Conservation (phyloP, 2,797 vertebrate species). For the Nannoperca australis region DNA sequence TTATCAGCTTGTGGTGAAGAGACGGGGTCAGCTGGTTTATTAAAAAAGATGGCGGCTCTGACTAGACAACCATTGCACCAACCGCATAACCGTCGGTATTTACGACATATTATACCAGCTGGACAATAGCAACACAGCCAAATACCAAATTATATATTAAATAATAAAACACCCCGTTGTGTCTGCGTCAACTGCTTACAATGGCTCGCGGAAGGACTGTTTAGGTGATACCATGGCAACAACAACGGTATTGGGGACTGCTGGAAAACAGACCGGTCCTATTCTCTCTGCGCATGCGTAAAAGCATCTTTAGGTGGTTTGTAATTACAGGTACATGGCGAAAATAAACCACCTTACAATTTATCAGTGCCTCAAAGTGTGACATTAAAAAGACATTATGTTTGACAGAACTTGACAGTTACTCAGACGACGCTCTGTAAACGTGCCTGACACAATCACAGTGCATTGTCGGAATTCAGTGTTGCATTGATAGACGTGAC, state of each 20-base stretch:
- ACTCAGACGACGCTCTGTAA: background rate
- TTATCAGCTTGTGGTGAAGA: slow-evolving; percentile 1
- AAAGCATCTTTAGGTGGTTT: background rate
- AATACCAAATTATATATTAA: accelerated
- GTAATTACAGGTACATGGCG: background rate
- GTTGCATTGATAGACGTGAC: background rate
- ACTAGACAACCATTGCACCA: background rate
- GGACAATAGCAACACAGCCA: background rate
- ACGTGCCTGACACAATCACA: background rate
- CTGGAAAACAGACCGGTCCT: slow-evolving; percentile 4
- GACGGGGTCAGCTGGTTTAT: background rate
- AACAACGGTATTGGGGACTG: background rate
- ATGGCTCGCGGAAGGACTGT: background rate
- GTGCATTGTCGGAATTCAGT: background rate
- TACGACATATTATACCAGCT: background rate
- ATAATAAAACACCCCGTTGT: background rate
- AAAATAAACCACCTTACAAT: background rate
- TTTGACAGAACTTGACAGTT: background rate
- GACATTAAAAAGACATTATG: background rate
- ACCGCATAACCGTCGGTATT: background rate
- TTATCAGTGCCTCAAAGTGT: no score
- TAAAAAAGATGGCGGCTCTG: slow-evolving; percentile 28
- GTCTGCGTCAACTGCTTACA: background rate
- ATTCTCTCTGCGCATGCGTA: slow-evolving; percentile 30
- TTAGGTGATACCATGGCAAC: slow-evolving; percentile 29